phyloP scores from a whole-genome alignment of 2,888 invertebrate genomes.

The Seladonia tumulorum region DNA sequence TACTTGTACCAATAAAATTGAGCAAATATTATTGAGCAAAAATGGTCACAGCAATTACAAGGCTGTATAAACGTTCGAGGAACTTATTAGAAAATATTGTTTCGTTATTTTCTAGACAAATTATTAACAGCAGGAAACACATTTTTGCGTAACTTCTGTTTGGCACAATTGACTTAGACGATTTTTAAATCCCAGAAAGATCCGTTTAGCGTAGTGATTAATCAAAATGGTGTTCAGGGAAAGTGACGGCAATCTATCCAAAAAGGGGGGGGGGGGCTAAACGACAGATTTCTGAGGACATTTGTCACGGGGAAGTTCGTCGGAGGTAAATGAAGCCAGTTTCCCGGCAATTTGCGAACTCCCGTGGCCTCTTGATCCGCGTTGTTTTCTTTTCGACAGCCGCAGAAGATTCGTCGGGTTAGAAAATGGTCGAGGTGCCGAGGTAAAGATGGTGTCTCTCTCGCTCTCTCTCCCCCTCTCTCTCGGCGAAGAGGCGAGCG shows the following conservation, averaged over 20 bases:
- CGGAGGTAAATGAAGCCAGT: neutral
- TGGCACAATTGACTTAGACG: too few species aligned
- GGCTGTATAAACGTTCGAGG: too few species aligned
- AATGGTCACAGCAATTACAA: too few species aligned
- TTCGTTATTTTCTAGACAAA: too few species aligned
- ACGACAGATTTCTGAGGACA: neutral
- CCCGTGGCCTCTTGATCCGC: neutral
- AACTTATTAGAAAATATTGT: too few species aligned
- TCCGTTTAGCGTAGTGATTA: neutral
- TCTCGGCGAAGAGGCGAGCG: slow-evolving; percentile 17
- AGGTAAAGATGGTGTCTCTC: neutral
- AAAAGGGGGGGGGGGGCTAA: neutral
- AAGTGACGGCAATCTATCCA: neutral
- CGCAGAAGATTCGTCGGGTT: slow-evolving; percentile 36
- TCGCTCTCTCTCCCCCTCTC: neutral
- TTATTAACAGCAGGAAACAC: too few species aligned
- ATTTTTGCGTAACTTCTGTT: too few species aligned
- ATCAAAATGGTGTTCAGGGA: neutral
- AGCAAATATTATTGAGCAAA: too few species aligned
- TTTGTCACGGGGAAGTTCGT: neutral
- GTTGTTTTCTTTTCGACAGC: neutral
- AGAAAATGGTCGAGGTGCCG: slow-evolving; percentile 9
- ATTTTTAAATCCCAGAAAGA: neutral
- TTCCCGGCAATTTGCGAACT: neutral
- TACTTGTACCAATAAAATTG: too few species aligned